Percentiles rank a stretch among this genome's conserved stretches.
Evolutionary conservation across 2,888 invertebrate species (phyloP).

Genomic region (Aleiodes alternator): DNA sequence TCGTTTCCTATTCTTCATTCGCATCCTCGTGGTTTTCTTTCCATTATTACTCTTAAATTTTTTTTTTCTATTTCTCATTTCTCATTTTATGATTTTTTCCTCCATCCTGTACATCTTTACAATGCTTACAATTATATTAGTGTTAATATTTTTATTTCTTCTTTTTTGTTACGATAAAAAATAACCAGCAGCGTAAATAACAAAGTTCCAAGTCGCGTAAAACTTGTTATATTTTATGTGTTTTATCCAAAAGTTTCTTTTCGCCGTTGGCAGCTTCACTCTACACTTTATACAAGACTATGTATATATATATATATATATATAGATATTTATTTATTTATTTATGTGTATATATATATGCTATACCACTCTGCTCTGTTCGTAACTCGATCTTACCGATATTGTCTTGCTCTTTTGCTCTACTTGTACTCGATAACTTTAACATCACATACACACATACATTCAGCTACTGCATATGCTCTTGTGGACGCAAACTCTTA

Average conservation of each 20-base stretch:
- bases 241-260: conserved; percentile 42
- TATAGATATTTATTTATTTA: no score
- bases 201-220: conserved; percentile 50
- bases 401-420: conserved; percentile 32
- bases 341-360: conserved; percentile 36
- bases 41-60: background rate
- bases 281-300: conserved; percentile 29
- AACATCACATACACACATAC: background rate
- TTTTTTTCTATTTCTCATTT: background rate
- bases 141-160: background rate
- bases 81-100: conserved; percentile 14
- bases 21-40: conserved; percentile 7
- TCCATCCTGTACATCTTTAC: conserved; percentile 8
- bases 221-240: conserved; percentile 40
- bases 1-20: background rate
- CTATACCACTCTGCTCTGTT: conserved; percentile 38
- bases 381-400: conserved; percentile 27
- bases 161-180: background rate
- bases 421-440: conserved; percentile 29
- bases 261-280: conserved; percentile 47
- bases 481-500: conserved; percentile 20
- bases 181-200: conserved; percentile 43
- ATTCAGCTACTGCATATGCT: conserved; percentile 17
- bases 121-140: conserved; percentile 7
- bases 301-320: conserved; percentile 4